Percentiles rank a stretch among this genome's conserved stretches.
Conservation (phyloP, 2,888 invertebrate species). For the Drosophila atroscutellata region DNA sequence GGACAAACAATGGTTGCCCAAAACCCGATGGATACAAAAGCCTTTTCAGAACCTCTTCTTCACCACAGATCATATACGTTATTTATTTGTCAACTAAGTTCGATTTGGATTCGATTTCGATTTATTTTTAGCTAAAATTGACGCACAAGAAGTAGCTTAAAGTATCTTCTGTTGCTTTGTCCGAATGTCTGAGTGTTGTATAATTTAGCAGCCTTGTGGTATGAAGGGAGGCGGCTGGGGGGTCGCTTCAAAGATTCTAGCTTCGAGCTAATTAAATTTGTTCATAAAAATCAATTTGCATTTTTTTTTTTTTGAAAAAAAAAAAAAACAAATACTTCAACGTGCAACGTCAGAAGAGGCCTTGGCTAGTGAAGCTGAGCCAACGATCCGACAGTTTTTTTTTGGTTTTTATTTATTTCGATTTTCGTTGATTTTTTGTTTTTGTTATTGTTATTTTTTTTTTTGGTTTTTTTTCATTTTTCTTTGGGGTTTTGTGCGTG, state of each 20-base stretch:
- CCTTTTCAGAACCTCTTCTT: neutral
- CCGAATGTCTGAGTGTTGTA: slow-evolving; percentile 46
- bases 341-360: slow-evolving; percentile 79
- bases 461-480: slow-evolving; percentile 6
- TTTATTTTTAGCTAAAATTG: slow-evolving; percentile 1
- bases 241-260: slow-evolving; percentile 63
- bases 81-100: neutral
- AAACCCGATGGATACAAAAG: neutral
- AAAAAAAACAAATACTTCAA: slow-evolving; percentile 16
- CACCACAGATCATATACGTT: neutral
- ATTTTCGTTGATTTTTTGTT: slow-evolving; percentile 2
- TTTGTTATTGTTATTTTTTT: slow-evolving; percentile 8
- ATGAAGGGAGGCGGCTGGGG: neutral
- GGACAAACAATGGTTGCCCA: too few species aligned
- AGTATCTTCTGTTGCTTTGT: slow-evolving; percentile 20
- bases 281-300: slow-evolving; percentile 81
- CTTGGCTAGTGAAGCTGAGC: slow-evolving; percentile 61
- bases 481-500: slow-evolving; percentile 41
- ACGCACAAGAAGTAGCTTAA: slow-evolving; percentile 23
- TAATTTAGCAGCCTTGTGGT: slow-evolving; percentile 57
- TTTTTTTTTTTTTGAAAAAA: slow-evolving; percentile 62
- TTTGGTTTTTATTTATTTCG: slow-evolving; percentile 8
- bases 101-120: slow-evolving; percentile 1
- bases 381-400: slow-evolving; percentile 53
- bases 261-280: slow-evolving; percentile 82